Conservation (phyloP, 2,797 vertebrate genomes). For the Rhincodon typus region DNA sequence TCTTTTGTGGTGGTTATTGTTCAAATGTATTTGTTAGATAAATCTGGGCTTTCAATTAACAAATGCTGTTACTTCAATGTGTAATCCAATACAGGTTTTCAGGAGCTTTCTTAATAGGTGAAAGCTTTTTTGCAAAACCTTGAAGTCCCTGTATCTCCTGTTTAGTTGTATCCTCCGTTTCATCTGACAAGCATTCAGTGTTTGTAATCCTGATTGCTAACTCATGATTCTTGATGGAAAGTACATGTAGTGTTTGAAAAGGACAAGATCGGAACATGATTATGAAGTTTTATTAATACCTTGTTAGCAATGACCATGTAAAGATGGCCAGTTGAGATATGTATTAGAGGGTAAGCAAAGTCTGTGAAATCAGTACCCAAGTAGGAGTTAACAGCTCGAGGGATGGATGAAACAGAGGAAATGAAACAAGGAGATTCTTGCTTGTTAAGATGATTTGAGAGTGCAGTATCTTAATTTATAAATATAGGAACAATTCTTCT, state of each 20-base stretch:
- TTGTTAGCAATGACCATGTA: not conserved
- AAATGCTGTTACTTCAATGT: not conserved
- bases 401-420: not conserved
- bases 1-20: not conserved
- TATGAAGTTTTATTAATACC: not conserved
- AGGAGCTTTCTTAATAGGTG: not conserved
- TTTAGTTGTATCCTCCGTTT: not conserved
- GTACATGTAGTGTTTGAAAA: not conserved
- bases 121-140: not conserved
- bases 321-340: not conserved
- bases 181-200: not conserved
- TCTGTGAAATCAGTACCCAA: not conserved
- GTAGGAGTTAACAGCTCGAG: not conserved
- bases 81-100: not conserved
- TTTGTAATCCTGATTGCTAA: not conserved
- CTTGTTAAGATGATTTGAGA: not conserved
- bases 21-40: not conserved
- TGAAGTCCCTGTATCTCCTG: not conserved
- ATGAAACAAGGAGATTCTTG: not conserved
- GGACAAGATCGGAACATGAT: not conserved
- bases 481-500: not conserved
- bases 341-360: not conserved
- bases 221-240: not conserved
- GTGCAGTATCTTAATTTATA: not conserved
- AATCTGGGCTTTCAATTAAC: not conserved